Evolutionary conservation across 37 sponge, comb jelly and placozoan genomes (phyloP), one percentile per base, ranked within the genome.

Genomic region (Spongilla lacustris): DNA sequence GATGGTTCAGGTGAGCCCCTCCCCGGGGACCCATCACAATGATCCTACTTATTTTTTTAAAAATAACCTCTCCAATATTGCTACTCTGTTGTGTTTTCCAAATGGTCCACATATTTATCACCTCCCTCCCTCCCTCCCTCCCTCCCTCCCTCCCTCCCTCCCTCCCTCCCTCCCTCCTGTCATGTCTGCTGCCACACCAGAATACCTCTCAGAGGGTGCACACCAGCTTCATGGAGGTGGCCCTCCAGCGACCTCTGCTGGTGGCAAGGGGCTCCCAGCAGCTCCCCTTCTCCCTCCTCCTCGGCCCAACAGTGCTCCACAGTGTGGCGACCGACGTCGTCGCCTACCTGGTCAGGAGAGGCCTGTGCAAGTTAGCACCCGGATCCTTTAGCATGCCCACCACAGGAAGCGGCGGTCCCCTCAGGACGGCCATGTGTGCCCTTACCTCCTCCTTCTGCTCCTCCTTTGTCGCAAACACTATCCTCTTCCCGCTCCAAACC

Each of bases 401-500:
- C 19, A 38, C 27, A 0, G 34, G 19, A 1, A 17, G 13, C 25
- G 4, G 36, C 10, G 71, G 78, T n/a, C 32, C 34, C 24, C 69
- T 91, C 50, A 31, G 49, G 22, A 33, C 50, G 38, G 70, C 76
- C 49, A 69, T 89, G 66, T 33, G 70, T 36, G 38, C 71, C 13
- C 86, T 94, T 12, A 86, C 79, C 76, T 66, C 73, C 12, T 46
- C 69, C 50, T 86, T 88, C 73, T 38, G 76, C 37, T 30, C 75
- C 35, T 88, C 86, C 10, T 83, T 91, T 2, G 27, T 94, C 29
- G 70, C 86, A 2, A 91, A 91, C 50, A 41, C 76, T 3, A 26
- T 88, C 28, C 70, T 85, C 23, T 91, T 90, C 82, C 95, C 95
- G 21, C 77, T 94, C 66, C 80, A 86, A 58, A 94, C 95, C 0